These are phyloP conservation scores for Andrena praecox DNA, from an alignment of 2,888 invertebrate genomes.

Conservation along the genomic window DNA sequence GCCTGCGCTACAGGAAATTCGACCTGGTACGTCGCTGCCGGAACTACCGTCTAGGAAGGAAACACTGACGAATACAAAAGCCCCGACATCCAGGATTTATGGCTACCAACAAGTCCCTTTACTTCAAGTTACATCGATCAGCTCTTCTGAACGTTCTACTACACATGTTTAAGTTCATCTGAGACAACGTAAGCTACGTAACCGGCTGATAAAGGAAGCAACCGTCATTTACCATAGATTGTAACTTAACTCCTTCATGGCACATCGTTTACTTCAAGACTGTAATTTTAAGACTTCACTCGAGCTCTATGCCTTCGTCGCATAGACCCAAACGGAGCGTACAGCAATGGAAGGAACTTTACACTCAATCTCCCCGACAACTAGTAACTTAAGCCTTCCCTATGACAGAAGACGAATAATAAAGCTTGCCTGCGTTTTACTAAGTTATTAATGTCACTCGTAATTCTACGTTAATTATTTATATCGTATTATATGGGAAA, in stretches of 20 bases:
- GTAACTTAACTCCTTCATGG: slow-evolving; percentile 3
- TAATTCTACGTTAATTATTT: slow-evolving; percentile 47
- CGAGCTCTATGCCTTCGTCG: not conserved
- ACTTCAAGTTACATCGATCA: slow-evolving; percentile 69
- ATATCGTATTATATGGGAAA: slow-evolving; percentile 17
- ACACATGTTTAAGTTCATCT: slow-evolving; percentile 62
- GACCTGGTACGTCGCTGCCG: slow-evolving; percentile 92
- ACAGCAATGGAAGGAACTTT: not conserved
- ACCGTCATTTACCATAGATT: slow-evolving; percentile 14
- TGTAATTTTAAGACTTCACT: slow-evolving; percentile 24
- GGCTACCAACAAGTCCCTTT: slow-evolving; percentile 55
- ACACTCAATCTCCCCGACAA: not conserved
- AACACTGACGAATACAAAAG: slow-evolving; percentile 84
- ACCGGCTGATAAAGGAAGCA: slow-evolving; percentile 6
- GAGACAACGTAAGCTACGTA: slow-evolving; percentile 5
- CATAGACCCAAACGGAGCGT: slow-evolving; percentile 1
- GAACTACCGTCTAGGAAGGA: slow-evolving; percentile 89
- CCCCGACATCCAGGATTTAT: slow-evolving; percentile 45
- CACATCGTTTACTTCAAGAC: slow-evolving; percentile 23
- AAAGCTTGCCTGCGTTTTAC: not conserved
- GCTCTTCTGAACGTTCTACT: slow-evolving; percentile 65
- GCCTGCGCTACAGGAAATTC: slow-evolving; percentile 92
- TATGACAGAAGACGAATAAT: slow-evolving; percentile 1
- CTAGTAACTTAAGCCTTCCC: not conserved
- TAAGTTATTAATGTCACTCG: slow-evolving; percentile 41